phyloP scores from a whole-genome alignment of 2,888 invertebrate species.

The Archaeoteleia sp. region DNA sequence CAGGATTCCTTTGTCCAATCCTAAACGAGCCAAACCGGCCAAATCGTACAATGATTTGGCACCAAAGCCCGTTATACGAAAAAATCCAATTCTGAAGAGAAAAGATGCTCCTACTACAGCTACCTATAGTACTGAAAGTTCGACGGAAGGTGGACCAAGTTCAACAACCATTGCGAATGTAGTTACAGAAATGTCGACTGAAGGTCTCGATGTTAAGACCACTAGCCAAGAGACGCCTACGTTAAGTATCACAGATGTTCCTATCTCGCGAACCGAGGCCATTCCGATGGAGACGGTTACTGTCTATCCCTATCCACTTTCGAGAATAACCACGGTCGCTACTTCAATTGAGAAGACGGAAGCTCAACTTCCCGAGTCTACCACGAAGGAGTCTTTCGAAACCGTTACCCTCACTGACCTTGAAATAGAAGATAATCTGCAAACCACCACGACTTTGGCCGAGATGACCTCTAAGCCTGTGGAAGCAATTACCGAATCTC shows the following conservation, averaged over 20 bases:
- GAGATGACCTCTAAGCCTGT: slow-evolving; percentile 9
- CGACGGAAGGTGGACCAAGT: not conserved
- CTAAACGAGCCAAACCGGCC: slow-evolving; percentile 68
- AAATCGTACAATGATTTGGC: slow-evolving; percentile 70
- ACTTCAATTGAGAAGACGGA: not conserved
- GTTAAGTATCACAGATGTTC: slow-evolving; percentile 22
- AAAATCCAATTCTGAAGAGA: slow-evolving; percentile 60
- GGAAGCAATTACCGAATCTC: too few species aligned
- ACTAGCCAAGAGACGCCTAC: not conserved
- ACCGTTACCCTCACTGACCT: not conserved
- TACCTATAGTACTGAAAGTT: slow-evolving; percentile 10
- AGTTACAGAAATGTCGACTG: slow-evolving; percentile 3
- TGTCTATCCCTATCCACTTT: slow-evolving; percentile 57
- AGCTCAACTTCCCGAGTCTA: not conserved
- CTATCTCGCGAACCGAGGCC: slow-evolving; percentile 6
- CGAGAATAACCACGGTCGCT: slow-evolving; percentile 32
- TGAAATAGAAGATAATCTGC: not conserved
- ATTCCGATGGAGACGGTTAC: slow-evolving; percentile 23
- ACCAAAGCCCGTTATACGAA: slow-evolving; percentile 69
- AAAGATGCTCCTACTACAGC: slow-evolving; percentile 56
- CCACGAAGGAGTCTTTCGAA: not conserved
- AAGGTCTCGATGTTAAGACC: not conserved
- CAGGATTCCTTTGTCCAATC: slow-evolving; percentile 61
- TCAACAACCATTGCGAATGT: not conserved
- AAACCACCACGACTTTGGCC: slow-evolving; percentile 2